These are phyloP conservation scores for Therioaphis trifolii DNA, from an alignment of 2,888 invertebrate species.

Conservation along the genomic window DNA sequence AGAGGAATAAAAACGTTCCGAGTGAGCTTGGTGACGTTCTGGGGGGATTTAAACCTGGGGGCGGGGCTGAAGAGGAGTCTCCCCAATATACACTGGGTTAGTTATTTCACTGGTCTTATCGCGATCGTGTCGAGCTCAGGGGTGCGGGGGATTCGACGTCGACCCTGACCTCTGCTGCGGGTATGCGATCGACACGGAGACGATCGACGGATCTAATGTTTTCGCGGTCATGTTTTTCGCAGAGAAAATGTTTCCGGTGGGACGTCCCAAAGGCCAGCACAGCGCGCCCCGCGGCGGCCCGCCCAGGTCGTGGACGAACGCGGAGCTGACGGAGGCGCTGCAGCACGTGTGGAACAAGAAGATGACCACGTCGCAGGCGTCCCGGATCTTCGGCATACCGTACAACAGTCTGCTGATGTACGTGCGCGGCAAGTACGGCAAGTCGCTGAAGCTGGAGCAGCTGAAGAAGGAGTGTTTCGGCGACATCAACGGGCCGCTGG, in stretches of 20 bases:
- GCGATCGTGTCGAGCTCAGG: no score
- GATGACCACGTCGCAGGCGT: conserved; percentile 93
- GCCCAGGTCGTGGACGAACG: conserved; percentile 92
- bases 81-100: no score
- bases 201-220: no score
- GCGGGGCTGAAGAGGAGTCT: no score
- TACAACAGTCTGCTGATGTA: conserved; percentile 93
- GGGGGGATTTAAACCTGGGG: no score
- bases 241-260: conserved; percentile 72
- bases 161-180: no score
- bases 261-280: conserved; percentile 90
- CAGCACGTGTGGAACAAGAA: conserved; percentile 96
- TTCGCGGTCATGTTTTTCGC: not conserved
- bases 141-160: no score
- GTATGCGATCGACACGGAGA: no score
- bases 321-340: conserved; percentile 88
- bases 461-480: conserved; percentile 89
- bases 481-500: conserved; percentile 76
- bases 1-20: no score
- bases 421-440: conserved; percentile 92
- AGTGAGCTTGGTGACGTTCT: no score
- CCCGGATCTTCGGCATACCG: conserved; percentile 90
- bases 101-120: no score
- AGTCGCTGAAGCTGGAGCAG: conserved; percentile 88
- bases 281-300: conserved; percentile 91